Percentiles rank a stretch among this genome's conserved stretches.
Evolutionary conservation across 2,888 invertebrate genomes (phyloP).

Genomic region (Apomyelois bistriatella): DNA sequence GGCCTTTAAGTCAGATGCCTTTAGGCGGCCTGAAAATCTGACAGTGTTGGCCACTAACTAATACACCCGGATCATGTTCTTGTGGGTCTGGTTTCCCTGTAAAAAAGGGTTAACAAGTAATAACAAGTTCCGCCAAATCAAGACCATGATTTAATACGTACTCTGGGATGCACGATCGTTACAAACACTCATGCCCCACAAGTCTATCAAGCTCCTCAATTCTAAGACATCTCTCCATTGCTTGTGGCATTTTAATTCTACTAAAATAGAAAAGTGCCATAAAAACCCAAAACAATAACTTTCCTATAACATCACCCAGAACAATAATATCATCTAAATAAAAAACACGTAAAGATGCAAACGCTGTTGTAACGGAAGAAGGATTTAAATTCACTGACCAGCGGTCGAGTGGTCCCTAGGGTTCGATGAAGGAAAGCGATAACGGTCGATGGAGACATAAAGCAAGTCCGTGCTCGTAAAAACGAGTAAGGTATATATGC

Average conservation of each 20-base stretch:
- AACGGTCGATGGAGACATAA: constrained; percentile 32
- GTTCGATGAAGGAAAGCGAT: constrained; percentile 25
- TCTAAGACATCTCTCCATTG: too few relatives aligned
- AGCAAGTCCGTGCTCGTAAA: constrained; percentile 34
- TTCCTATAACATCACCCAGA: constrained; percentile 21
- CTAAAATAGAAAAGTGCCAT: neutral
- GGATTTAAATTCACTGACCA: constrained; percentile 33
- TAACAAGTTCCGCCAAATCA: too few relatives aligned
- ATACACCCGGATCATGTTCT: too few relatives aligned
- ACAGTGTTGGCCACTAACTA: too few relatives aligned
- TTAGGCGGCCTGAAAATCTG: too few relatives aligned
- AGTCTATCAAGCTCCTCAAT: too few relatives aligned
- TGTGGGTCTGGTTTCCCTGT: too few relatives aligned
- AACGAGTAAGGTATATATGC: constrained; percentile 27
- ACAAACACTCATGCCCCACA: too few relatives aligned
- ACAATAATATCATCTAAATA: constrained; percentile 29
- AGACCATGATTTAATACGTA: too few relatives aligned
- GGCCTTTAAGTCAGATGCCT: too few relatives aligned
- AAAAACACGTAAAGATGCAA: constrained; percentile 25
- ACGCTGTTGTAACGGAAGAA: constrained; percentile 18
- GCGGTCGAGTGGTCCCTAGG: constrained; percentile 18
- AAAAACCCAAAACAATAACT: constrained; percentile 15
- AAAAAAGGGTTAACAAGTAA: too few relatives aligned
- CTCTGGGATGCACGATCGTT: too few relatives aligned
- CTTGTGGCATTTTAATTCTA: neutral